Evolutionary conservation across 2,888 invertebrate species (phyloP).

Genomic region (Agelastica alni): DNA sequence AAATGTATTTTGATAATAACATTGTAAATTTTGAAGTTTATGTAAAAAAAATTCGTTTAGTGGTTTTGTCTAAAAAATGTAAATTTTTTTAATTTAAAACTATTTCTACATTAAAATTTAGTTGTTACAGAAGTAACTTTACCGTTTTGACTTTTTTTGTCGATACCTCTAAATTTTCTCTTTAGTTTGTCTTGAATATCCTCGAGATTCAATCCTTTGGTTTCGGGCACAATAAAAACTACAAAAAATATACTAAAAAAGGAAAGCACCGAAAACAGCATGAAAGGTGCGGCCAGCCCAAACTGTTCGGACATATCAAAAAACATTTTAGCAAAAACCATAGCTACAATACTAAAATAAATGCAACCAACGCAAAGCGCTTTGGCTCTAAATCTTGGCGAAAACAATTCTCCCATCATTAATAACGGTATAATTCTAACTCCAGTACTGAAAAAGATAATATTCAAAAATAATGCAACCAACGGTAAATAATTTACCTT

Average conservation of each 20-base stretch:
- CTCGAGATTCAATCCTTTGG: conserved; percentile 59
- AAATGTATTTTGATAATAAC: too few species aligned
- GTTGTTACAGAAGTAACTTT: background rate
- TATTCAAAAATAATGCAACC: conserved; percentile 56
- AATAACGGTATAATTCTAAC: conserved; percentile 61
- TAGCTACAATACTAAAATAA: conserved; percentile 58
- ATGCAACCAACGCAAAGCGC: conserved; percentile 62
- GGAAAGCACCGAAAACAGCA: conserved; percentile 55
- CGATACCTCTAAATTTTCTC: background rate
- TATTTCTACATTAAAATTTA: background rate
- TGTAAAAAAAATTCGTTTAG: too few species aligned
- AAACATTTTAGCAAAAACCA: conserved; percentile 58
- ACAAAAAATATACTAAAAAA: conserved; percentile 54
- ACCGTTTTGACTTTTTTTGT: background rate
- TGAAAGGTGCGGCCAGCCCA: conserved; percentile 58
- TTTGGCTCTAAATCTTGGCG: conserved; percentile 61
- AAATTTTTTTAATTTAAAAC: too few species aligned
- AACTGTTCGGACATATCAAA: conserved; percentile 52
- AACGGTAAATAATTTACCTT: conserved; percentile 56
- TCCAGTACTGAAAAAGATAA: conserved; percentile 60
- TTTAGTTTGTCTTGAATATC: conserved; percentile 55
- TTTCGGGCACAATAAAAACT: conserved; percentile 58
- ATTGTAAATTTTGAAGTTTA: too few species aligned
- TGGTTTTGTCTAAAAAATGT: too few species aligned
- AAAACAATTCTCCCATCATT: conserved; percentile 62